Evolutionary conservation across 1,140 invertebrate genomes (phyloP).

Genomic region (Psilanteris sp.): DNA sequence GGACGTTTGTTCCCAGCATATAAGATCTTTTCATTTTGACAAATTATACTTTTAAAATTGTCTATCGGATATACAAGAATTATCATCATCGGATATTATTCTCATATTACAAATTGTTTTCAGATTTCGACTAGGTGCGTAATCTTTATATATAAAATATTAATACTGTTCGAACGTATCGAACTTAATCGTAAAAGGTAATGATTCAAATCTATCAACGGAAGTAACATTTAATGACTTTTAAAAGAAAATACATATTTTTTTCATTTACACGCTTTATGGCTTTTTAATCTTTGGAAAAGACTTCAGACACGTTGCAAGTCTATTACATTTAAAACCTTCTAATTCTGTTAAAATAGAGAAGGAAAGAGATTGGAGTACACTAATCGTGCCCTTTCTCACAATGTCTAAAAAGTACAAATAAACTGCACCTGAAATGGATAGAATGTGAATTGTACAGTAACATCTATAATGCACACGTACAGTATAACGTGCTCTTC

Average conservation of each 20-base stretch:
- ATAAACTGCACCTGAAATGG: constrained; percentile 29
- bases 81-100: constrained; percentile 18
- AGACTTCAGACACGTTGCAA: constrained; percentile 36
- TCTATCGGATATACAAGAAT: constrained; percentile 23
- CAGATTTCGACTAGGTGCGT: constrained; percentile 19
- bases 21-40: constrained; percentile 29
- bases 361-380: constrained; percentile 40
- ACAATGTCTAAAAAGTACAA: constrained; percentile 40
- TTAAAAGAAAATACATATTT: too few species aligned
- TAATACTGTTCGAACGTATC: too few species aligned
- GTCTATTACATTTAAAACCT: constrained; percentile 41
- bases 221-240: too few species aligned
- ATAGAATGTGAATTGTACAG: constrained; percentile 21
- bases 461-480: constrained; percentile 37
- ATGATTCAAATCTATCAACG: too few species aligned
- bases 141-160: too few species aligned
- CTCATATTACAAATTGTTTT: constrained; percentile 23
- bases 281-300: constrained; percentile 13
- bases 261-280: too few species aligned
- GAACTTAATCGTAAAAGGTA: too few species aligned
- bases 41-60: constrained; percentile 38
- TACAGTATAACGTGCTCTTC: too few species aligned
- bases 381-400: constrained; percentile 47
- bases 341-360: constrained; percentile 38
- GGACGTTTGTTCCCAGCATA: constrained; percentile 14